Conservation (phyloP, 1,140 invertebrate species). For the Asbolus verrucosus region DNA sequence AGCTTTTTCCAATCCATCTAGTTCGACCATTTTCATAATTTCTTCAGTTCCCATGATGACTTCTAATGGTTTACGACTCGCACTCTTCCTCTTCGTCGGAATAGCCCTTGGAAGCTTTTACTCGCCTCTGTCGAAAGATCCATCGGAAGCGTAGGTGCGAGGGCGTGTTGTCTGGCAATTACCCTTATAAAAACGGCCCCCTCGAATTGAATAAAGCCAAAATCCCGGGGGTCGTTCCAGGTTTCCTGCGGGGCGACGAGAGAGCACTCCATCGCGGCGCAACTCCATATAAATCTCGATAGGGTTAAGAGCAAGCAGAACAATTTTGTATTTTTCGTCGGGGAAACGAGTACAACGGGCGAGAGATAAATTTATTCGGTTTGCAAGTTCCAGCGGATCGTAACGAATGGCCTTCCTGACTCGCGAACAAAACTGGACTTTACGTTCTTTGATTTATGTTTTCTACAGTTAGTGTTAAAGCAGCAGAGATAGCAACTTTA, state of each 20-base stretch:
- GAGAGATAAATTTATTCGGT: slow-evolving; percentile 48
- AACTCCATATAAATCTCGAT: slow-evolving; percentile 31
- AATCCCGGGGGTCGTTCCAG: too few species aligned
- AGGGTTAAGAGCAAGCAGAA: slow-evolving; percentile 9
- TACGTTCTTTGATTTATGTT: slow-evolving; percentile 50
- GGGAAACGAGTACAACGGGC: neutral
- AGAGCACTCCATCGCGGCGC: neutral
- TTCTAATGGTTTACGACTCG: too few species aligned
- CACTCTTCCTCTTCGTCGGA: neutral
- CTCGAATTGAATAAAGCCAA: too few species aligned
- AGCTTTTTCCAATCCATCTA: too few species aligned
- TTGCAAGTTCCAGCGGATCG: slow-evolving; percentile 36
- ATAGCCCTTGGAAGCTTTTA: neutral
- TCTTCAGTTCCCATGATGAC: too few species aligned
- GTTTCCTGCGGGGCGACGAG: slow-evolving; percentile 4
- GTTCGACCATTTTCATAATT: too few species aligned
- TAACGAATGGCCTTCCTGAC: slow-evolving; percentile 50
- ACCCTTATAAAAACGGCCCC: too few species aligned
- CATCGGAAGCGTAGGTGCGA: too few species aligned
- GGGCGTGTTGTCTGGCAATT: too few species aligned
- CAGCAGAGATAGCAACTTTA: slow-evolving; percentile 30
- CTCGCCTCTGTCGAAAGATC: too few species aligned
- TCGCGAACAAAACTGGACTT: slow-evolving; percentile 49
- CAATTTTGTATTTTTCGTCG: slow-evolving; percentile 38
- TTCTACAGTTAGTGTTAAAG: slow-evolving; percentile 37